Base-by-base conservation (phyloP, 2,113 vertebrate genomes). In the Carollia perspicillata region DNA sequence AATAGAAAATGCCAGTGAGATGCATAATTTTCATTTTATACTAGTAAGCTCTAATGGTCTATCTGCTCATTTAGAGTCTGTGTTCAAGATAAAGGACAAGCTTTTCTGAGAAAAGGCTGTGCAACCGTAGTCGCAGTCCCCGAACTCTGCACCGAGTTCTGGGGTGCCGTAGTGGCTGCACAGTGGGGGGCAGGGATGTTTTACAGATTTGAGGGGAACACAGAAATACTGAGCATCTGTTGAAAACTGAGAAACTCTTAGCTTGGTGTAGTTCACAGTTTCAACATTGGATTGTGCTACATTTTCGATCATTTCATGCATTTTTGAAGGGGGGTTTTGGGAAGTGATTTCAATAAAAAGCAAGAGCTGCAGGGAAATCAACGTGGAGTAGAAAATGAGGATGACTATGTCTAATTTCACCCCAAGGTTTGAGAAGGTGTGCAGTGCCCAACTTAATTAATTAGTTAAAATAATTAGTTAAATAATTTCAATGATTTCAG, bases 41-140 rank as follows among this genome's bases (percentile, higher is more conserved):
- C 60, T 53, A 72, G 4, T 49, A 80, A 90, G 40, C n/a, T 72
- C 4, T 79, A 80, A 44, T 44, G 94, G 42, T 26, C 37, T 69
- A 17, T 93, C 71, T 94, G 40, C 9, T 80, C 8, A 58, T 16
- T 26, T 44, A 68, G 23, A 88, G 7, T 75, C 28, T 77, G 0
- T 66, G 65, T 51, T 94, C 8, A 66, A 75, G 51, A 88, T 65
- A 88, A 96, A 78, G 75, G 63, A 42, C 11, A 86, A 28, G 33
- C 16, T 83, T 92, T 78, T 44, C 8, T 79, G 75, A 95, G 55
- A 72, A 42, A 60, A 9, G 49, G 8, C 30, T 28, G 17, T 49
- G 55, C 35, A 94, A 28, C 2, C 18, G 11, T 7, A 79, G 17
- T 23, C 1, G 2, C 3, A 28, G 5, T 66, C 53, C n/a, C 37